Conservation (phyloP, 2,888 invertebrate genomes). For the Diaperis boleti region DNA sequence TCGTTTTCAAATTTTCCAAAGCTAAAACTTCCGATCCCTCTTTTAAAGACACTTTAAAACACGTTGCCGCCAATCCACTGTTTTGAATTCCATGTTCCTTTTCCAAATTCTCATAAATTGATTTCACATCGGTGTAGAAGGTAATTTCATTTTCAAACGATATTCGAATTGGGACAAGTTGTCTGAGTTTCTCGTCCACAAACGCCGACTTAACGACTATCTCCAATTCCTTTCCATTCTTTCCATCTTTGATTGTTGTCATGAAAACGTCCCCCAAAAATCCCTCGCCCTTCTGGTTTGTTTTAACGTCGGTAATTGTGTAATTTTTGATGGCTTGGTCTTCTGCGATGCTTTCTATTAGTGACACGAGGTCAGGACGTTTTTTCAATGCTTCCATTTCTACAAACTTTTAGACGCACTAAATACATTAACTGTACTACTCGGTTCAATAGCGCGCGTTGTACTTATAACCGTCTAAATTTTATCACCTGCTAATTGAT, state of each 20-base stretch:
- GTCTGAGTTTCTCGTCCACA: slow-evolving; percentile 18
- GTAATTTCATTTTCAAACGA: slow-evolving; percentile 23
- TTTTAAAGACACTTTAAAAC: slow-evolving; percentile 23
- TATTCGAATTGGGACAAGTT: slow-evolving; percentile 14
- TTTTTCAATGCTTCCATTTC: slow-evolving; percentile 28
- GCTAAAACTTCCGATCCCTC: slow-evolving; percentile 32
- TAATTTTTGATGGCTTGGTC: background rate
- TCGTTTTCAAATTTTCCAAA: slow-evolving; percentile 45
- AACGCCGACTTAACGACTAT: slow-evolving; percentile 30
- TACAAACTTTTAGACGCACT: too few relatives aligned
- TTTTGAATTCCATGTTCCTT: background rate
- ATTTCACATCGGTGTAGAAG: background rate
- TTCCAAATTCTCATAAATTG: background rate
- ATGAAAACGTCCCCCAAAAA: slow-evolving; percentile 37
- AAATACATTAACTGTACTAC: too few relatives aligned
- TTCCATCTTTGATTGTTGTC: slow-evolving; percentile 19
- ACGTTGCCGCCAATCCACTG: slow-evolving; percentile 42
- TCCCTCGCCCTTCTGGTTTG: slow-evolving; percentile 38
- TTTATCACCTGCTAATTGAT: too few relatives aligned
- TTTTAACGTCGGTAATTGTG: slow-evolving; percentile 18
- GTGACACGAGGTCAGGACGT: slow-evolving; percentile 3
- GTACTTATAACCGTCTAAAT: too few relatives aligned
- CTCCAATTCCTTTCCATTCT: slow-evolving; percentile 1
- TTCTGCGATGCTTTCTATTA: slow-evolving; percentile 8
- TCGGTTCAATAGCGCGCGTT: too few relatives aligned